Evolutionary conservation across 2,888 invertebrate species (phyloP).

Genomic region (Adelognathus sp.): DNA sequence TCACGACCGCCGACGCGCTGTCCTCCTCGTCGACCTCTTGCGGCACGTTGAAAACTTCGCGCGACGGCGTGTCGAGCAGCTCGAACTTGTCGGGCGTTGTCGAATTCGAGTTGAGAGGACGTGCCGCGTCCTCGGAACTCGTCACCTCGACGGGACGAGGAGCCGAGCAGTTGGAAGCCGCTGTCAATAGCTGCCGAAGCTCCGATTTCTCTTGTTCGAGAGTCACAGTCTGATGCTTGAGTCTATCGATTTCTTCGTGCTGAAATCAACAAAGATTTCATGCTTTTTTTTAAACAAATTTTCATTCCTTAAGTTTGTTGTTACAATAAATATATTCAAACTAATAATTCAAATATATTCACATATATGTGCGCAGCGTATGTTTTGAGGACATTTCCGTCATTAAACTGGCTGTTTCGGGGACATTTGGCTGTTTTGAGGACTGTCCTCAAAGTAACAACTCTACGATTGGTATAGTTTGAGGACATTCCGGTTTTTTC

Average conservation of each 20-base stretch:
- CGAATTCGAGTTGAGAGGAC: constrained; percentile 74
- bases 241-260: constrained; percentile 83
- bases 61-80: constrained; percentile 73
- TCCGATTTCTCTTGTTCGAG: constrained; percentile 84
- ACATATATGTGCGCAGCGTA: too few relatives aligned
- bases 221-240: constrained; percentile 83
- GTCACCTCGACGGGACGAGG: constrained; percentile 2
- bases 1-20: constrained; percentile 75
- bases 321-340: too few relatives aligned
- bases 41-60: constrained; percentile 67
- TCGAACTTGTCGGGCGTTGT: constrained; percentile 79
- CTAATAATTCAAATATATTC: too few relatives aligned
- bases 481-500: too few relatives aligned
- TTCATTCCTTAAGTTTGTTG: constrained; percentile 1
- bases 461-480: too few relatives aligned
- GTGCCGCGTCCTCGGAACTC: constrained; percentile 67
- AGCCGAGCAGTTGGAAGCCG: background rate
- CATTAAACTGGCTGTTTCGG: too few relatives aligned
- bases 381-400: too few relatives aligned
- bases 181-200: constrained; percentile 81
- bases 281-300: background rate
- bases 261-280: constrained; percentile 75
- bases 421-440: too few relatives aligned
- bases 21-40: constrained; percentile 75
- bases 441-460: too few relatives aligned